Evolutionary conservation across 2,888 invertebrate species (phyloP).

Genomic region (Cetonia aurata): DNA sequence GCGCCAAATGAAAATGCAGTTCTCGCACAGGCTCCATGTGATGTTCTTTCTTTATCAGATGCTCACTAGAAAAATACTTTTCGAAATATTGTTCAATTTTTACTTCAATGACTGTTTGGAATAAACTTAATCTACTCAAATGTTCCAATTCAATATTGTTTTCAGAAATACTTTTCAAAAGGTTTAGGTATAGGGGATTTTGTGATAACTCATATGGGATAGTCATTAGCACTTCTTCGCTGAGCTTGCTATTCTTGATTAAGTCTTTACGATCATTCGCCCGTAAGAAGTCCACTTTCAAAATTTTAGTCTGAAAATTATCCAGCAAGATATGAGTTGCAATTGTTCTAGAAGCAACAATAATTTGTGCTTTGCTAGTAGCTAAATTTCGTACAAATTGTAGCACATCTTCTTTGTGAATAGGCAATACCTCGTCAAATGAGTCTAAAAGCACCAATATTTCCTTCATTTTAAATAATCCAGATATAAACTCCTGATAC

Average conservation of each 20-base stretch:
- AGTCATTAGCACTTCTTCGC: not conserved
- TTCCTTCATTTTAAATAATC: not conserved
- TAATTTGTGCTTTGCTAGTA: not conserved
- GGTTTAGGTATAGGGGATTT: not conserved
- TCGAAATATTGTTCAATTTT: not conserved
- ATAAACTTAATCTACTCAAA: not conserved
- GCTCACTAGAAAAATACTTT: not conserved
- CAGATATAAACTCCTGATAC: not conserved
- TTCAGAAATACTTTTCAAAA: not conserved
- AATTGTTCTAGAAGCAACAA: not conserved
- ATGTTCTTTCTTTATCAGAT: no score
- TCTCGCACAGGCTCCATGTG: no score
- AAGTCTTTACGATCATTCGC: not conserved
- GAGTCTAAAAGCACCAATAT: slow-evolving; percentile 6
- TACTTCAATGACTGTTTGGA: not conserved
- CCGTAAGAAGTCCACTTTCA: not conserved
- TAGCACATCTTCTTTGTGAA: not conserved
- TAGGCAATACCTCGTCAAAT: not conserved
- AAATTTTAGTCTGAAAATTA: not conserved
- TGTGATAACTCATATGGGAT: not conserved
- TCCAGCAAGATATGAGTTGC: not conserved
- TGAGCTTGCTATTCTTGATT: not conserved
- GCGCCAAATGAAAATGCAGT: no score
- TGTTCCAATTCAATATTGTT: not conserved
- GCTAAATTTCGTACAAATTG: not conserved